phyloP scores from a whole-genome alignment of 2,797 vertebrate genomes.

The Gephyroberyx darwinii region DNA sequence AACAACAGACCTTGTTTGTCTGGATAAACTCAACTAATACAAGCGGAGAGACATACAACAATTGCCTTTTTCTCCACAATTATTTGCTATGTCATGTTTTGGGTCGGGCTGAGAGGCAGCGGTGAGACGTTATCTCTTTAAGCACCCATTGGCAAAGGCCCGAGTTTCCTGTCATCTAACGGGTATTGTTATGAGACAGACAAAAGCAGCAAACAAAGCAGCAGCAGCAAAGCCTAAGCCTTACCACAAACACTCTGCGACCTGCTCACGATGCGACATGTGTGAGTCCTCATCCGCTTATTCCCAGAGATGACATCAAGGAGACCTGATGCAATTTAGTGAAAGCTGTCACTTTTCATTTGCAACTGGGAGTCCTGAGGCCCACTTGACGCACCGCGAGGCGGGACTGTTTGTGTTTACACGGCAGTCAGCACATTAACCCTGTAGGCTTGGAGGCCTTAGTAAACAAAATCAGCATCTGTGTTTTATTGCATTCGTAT shows the following conservation, averaged over 20 bases:
- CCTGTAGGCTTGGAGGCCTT: constrained; percentile 16
- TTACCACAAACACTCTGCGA: constrained; percentile 14
- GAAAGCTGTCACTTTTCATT: constrained; percentile 54
- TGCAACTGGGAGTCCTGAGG: neutral
- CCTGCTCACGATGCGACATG: constrained; percentile 15
- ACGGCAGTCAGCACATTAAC: neutral
- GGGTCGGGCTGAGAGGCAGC: neutral
- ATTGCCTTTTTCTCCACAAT: constrained; percentile 8
- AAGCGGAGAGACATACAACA: constrained; percentile 33
- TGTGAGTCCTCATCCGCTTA: constrained; percentile 19
- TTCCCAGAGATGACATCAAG: constrained; percentile 22
- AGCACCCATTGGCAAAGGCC: constrained; percentile 1
- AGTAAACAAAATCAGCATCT: constrained; percentile 30
- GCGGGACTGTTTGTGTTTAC: constrained; percentile 3
- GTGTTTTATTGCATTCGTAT: no score
- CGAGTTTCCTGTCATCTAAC: neutral
- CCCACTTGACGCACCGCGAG: neutral
- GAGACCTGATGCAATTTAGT: constrained; percentile 42
- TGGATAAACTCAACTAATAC: constrained; percentile 3
- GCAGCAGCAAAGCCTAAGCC: neutral
- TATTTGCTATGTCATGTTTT: neutral
- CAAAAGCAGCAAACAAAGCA: neutral
- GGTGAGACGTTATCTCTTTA: neutral
- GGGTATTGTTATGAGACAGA: neutral
- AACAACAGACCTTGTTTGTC: constrained; percentile 52